A percentile compares a stretch with the other conserved stretches of the same genome.
These are phyloP conservation scores for Oceanodroma tethys DNA, from an alignment of 2,113 vertebrate species.

Conservation along the genomic window DNA sequence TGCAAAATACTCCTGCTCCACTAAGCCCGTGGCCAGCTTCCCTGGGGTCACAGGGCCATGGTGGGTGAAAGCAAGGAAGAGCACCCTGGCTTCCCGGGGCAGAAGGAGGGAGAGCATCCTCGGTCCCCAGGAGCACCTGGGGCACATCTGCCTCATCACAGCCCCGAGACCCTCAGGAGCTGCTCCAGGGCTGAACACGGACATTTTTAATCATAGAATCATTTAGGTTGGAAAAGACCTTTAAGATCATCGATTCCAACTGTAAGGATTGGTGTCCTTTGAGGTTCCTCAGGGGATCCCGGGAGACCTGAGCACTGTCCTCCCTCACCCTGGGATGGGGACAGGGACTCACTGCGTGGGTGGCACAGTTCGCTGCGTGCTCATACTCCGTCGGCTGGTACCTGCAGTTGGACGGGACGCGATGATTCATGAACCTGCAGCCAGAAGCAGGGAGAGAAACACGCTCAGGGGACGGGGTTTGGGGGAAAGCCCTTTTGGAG, in stretches of 20 bases:
- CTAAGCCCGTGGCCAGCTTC: not conserved
- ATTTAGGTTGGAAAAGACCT: too few relatives aligned
- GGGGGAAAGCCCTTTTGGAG: not conserved
- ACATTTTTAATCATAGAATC: not conserved
- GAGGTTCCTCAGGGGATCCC: not conserved
- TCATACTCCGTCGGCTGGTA: conserved; percentile 95
- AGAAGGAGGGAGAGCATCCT: not conserved
- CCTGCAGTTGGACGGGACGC: conserved; percentile 85
- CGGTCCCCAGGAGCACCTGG: rapidly evolving
- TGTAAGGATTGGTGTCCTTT: not conserved
- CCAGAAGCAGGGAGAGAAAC: not conserved
- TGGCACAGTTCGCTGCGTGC: conserved; percentile 92
- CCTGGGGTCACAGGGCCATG: not conserved
- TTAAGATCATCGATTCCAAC: too few relatives aligned
- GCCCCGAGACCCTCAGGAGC: not conserved
- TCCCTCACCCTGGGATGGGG: not conserved
- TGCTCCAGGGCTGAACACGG: not conserved
- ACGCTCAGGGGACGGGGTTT: rapidly evolving
- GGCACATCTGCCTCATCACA: not conserved
- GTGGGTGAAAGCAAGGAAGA: not conserved
- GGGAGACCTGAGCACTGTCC: rapidly evolving
- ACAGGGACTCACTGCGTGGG: conserved; percentile 85
- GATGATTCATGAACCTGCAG: conserved; percentile 92
- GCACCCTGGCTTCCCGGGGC: not conserved
- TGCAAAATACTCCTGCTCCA: not conserved